Percentiles rank a stretch among this genome's conserved stretches.
Evolutionary conservation across 2,797 vertebrate species (phyloP).

Genomic region (Pangasius sanitwongsei): DNA sequence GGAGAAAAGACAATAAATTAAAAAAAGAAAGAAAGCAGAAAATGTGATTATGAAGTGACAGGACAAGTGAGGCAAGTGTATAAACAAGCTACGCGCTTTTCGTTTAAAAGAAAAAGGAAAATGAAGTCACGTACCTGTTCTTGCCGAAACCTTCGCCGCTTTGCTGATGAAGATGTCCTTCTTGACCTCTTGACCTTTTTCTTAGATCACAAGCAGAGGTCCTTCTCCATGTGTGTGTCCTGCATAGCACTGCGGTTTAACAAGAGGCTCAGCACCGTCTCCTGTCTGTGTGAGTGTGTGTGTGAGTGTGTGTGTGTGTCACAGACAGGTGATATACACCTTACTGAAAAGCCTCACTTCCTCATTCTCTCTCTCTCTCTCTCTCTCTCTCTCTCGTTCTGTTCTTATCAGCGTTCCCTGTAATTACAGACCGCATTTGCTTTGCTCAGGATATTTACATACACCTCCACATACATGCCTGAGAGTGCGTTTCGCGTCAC

Average conservation of each 20-base stretch:
- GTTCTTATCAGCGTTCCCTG: constrained; percentile 5
- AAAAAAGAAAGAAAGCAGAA: background rate
- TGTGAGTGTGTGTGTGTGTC: background rate
- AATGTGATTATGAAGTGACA: background rate
- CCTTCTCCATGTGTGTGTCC: constrained; percentile 11
- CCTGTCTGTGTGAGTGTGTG: background rate
- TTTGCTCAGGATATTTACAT: constrained; percentile 15
- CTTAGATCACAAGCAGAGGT: constrained; percentile 20
- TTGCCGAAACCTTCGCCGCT: background rate
- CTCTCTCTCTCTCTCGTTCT: constrained; percentile 8
- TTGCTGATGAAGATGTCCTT: background rate
- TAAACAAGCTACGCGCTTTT: background rate
- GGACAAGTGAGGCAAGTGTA: background rate
- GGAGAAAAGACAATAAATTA: background rate
- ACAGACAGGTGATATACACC: constrained; percentile 18
- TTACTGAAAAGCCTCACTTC: constrained; percentile 51
- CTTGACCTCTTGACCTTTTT: constrained; percentile 20
- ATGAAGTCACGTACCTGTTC: background rate
- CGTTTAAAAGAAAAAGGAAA: background rate
- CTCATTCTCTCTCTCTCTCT: constrained; percentile 31
- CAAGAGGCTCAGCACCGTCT: background rate
- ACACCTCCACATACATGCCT: background rate
- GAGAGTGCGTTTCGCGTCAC: background rate
- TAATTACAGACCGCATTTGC: background rate
- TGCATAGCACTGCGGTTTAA: constrained; percentile 14